These are phyloP conservation scores for Ispidina picta DNA, from an alignment of 2,797 vertebrate species.

Conservation along the genomic window DNA sequence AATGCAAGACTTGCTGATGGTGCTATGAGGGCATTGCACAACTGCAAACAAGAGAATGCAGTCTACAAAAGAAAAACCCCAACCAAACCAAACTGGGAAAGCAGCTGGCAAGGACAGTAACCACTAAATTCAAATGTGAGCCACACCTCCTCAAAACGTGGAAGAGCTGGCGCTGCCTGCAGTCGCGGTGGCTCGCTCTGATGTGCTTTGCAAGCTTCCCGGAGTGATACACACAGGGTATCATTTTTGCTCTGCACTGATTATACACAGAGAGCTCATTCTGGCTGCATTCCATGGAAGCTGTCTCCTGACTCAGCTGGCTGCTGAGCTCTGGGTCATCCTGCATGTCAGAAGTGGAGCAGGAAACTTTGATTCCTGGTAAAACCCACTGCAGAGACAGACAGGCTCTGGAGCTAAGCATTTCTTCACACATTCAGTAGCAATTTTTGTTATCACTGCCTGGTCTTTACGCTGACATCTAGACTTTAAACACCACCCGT, in stretches of 20 bases:
- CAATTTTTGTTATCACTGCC: background rate
- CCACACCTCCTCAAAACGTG: accelerated
- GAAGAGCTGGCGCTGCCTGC: background rate
- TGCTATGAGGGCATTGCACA: background rate
- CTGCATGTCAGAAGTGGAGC: background rate
- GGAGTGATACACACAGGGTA: background rate
- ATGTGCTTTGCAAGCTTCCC: background rate
- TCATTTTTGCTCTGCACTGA: background rate
- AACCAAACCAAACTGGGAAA: background rate
- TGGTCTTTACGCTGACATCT: background rate
- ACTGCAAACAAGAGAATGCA: background rate
- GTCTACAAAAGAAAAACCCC: background rate
- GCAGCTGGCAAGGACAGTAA: background rate
- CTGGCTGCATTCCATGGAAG: background rate
- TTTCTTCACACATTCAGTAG: background rate
- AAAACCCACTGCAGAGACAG: background rate
- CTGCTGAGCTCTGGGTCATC: background rate
- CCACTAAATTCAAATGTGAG: background rate
- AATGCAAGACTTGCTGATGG: background rate
- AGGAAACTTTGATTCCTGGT: background rate
- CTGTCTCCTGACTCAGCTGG: background rate
- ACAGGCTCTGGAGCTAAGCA: background rate
- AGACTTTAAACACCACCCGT: background rate
- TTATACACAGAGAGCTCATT: background rate
- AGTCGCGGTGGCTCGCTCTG: background rate